A percentile compares a stretch with the other conserved stretches of the same genome.
These are phyloP conservation scores for Hedya salicella DNA, from an alignment of 2,888 invertebrate genomes.

Conservation along the genomic window DNA sequence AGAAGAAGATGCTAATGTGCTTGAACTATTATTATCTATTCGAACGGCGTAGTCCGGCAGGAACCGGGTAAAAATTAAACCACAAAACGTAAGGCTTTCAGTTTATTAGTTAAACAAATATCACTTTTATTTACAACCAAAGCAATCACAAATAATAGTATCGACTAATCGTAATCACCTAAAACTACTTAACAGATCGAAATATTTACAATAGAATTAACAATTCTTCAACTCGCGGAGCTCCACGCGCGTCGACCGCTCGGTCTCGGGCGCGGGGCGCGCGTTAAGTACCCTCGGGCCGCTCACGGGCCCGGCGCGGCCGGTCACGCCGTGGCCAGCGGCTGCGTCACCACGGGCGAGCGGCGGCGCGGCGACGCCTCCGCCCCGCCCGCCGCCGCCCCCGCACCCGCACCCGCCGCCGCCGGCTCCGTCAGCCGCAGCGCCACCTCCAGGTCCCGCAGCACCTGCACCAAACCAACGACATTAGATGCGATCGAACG, in stretches of 20 bases:
- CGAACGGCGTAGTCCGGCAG: no score
- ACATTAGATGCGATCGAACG: no score
- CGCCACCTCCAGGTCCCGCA: conserved; percentile 95
- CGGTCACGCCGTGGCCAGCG: conserved; percentile 77
- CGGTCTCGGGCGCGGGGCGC: conserved; percentile 51
- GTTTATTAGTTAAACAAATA: conserved; percentile 84
- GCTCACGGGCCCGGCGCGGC: conserved; percentile 80
- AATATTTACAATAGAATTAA: conserved; percentile 83
- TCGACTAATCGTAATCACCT: conserved; percentile 81
- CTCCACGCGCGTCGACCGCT: conserved; percentile 52
- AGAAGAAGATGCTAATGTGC: no score
- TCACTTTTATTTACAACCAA: conserved; percentile 85
- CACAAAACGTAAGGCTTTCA: conserved; percentile 71
- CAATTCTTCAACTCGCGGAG: conserved; percentile 67
- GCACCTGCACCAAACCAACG: conserved; percentile 79
- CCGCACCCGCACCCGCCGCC: conserved; percentile 61
- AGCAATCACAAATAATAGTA: conserved; percentile 83
- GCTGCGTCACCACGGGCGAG: conserved; percentile 84
- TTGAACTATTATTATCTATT: no score
- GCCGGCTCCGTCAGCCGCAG: conserved; percentile 86
- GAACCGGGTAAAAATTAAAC: conserved; percentile 14
- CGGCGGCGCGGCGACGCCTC: conserved; percentile 82
- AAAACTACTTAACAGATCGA: conserved; percentile 84
- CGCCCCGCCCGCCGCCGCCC: conserved; percentile 79
- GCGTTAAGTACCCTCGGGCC: conserved; percentile 44